These are phyloP conservation scores for Acanthaster planci DNA, from an alignment of 35 echinoderm and acorn worm genomes.

Conservation along the genomic window DNA sequence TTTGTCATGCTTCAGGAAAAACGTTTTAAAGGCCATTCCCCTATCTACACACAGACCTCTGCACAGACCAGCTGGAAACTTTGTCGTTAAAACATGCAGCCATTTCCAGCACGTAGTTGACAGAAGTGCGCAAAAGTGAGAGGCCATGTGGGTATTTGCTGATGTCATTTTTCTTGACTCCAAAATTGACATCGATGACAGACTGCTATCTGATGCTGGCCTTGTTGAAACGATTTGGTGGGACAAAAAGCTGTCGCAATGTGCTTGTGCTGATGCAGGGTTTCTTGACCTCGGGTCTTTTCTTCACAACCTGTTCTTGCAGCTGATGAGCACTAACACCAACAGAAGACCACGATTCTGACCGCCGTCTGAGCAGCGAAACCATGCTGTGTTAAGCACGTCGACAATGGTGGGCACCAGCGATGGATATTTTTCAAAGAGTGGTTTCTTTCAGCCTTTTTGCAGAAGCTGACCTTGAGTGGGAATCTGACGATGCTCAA, in stretches of 20 bases:
- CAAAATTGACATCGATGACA: not conserved
- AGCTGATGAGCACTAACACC: not conserved
- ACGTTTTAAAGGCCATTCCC: not conserved
- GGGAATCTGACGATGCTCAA: too few species aligned
- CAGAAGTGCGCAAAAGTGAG: slow-evolving; percentile 15
- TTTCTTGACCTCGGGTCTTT: too few species aligned
- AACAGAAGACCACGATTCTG: not conserved
- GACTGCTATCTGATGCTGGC: not conserved
- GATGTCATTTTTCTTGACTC: slow-evolving; percentile 9
- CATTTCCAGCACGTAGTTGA: slow-evolving; percentile 27
- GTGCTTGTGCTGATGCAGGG: not conserved
- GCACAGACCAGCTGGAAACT: not conserved
- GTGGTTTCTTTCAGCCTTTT: too few species aligned
- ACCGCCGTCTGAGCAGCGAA: slow-evolving; percentile 1
- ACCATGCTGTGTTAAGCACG: not conserved
- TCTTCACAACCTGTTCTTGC: too few species aligned
- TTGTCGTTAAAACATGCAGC: slow-evolving; percentile 12
- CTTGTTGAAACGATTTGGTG: not conserved
- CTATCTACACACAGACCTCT: slow-evolving; percentile 12
- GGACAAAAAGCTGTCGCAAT: not conserved
- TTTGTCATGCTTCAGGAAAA: slow-evolving; percentile 1
- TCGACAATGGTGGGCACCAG: too few species aligned
- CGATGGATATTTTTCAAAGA: too few species aligned
- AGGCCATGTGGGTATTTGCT: not conserved
- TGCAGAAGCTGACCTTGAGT: too few species aligned